Base-by-base conservation (phyloP, 2,113 vertebrate species). In the Oenanthe oenanthe region DNA sequence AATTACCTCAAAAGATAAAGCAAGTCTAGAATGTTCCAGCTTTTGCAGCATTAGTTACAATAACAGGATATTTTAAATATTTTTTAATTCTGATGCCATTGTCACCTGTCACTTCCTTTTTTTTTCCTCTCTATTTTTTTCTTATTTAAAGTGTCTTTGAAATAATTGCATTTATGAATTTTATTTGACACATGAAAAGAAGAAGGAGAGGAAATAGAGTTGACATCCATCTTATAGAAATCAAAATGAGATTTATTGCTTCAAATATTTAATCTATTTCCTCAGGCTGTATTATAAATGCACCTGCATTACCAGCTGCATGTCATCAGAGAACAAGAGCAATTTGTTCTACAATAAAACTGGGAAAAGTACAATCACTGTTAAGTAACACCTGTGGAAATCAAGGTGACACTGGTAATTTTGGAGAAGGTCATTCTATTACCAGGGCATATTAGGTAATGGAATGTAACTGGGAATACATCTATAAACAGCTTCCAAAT, bases 301-400 rank as follows among this genome's bases (percentile, higher is more conserved):
- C 88, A 85, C 24, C 45, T 75, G 34, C 22, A 36, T 74, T 89
- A 58, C 45, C 40, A 82, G 26, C 73, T 73, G 71, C 54, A 58
- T 93, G 38, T 47, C 76, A 85, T 73, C 91, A 60, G 77, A 92
- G 93, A 95, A 77, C 48, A 74, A 3, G 34, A 85, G 51, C 40
- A 68, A 95, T 84, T 83, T 96, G 85, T 81, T 73, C 54, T 84
- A 92, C 85, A 91, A 31, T 54, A 78, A 77, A 96, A 88, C n/a
- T 83, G 62, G 42, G 57, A 92, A 91, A 91, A 62, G 67, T 79
- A 77, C 61, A 91, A 85, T 65, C 56, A 47, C 34, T 42, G n/a
- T 77, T 95, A 86, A 95, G 89, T 61, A 97, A 93, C 45, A 92
- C 36, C 93, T 93, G 26, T 5, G 60, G n/a, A 95, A 90, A 78